Evolutionary conservation across 2,888 invertebrate species (phyloP).

Genomic region (Melanostoma scalare): DNA sequence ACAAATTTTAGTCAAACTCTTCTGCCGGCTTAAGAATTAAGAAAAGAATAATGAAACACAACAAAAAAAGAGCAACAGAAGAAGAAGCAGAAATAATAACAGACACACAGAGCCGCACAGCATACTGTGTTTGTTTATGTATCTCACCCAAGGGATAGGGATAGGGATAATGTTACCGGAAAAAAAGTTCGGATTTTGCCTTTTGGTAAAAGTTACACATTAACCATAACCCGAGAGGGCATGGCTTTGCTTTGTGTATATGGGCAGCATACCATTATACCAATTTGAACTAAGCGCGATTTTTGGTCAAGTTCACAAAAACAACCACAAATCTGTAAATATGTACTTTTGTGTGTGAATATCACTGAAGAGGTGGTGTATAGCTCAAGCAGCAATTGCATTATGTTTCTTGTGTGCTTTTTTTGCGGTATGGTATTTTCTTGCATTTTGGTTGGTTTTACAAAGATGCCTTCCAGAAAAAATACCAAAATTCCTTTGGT

Average conservation of each 20-base stretch:
- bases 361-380: neutral
- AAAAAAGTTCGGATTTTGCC: constrained; percentile 35
- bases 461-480: constrained; percentile 38
- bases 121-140: constrained; percentile 33
- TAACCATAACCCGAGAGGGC: constrained; percentile 64
- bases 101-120: neutral
- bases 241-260: constrained; percentile 40
- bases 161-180: constrained; percentile 65
- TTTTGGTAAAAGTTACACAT: constrained; percentile 48
- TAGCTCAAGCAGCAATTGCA: constrained; percentile 55
- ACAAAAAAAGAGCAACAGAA: neutral
- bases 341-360: constrained; percentile 22
- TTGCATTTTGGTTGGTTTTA: constrained; percentile 44
- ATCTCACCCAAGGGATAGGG: constrained; percentile 23
- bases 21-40: constrained; percentile 38
- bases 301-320: constrained; percentile 62
- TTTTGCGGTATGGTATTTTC: constrained; percentile 41
- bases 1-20: constrained; percentile 73
- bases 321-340: constrained; percentile 18
- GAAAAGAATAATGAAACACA: too few relatives aligned
- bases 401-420: constrained; percentile 10
- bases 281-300: constrained; percentile 66
- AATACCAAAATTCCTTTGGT: constrained; percentile 44
- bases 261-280: constrained; percentile 17
- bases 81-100: neutral